Evolutionary conservation across 2,888 invertebrate genomes (phyloP).

Genomic region (Cosmopolites sordidus): DNA sequence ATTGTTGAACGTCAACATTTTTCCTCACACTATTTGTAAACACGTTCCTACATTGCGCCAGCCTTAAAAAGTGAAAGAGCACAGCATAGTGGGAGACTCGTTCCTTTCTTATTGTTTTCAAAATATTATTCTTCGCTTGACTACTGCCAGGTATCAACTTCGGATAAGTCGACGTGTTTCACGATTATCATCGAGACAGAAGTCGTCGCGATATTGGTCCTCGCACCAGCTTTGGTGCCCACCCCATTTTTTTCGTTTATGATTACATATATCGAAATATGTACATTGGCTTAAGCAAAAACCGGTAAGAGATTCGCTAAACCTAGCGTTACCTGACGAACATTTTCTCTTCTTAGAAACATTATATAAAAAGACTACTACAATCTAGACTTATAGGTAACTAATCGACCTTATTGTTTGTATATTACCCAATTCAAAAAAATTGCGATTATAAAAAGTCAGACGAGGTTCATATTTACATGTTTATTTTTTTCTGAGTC

Average conservation of each 20-base stretch:
- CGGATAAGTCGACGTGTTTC: too few relatives aligned
- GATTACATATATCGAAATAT: slow-evolving; percentile 43
- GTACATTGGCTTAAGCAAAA: slow-evolving; percentile 25
- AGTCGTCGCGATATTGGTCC: slow-evolving; percentile 41
- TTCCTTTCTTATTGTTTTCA: slow-evolving; percentile 5
- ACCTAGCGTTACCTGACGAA: slow-evolving; percentile 4
- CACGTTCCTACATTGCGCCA: slow-evolving; percentile 33
- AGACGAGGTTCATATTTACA: too few relatives aligned
- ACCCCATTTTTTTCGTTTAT: slow-evolving; percentile 41
- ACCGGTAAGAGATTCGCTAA: background rate
- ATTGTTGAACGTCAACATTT: too few relatives aligned
- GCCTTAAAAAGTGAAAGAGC: slow-evolving; percentile 40
- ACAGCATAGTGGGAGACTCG: slow-evolving; percentile 29
- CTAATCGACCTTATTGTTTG: slow-evolving; percentile 42
- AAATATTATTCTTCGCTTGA: slow-evolving; percentile 2
- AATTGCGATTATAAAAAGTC: slow-evolving; percentile 21
- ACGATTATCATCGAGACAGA: too few relatives aligned
- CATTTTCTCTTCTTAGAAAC: slow-evolving; percentile 33
- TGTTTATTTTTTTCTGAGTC: too few relatives aligned
- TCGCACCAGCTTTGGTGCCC: slow-evolving; percentile 48
- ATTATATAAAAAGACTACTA: slow-evolving; percentile 42
- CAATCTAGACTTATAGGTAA: slow-evolving; percentile 42
- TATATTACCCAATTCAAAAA: slow-evolving; percentile 38
- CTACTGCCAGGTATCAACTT: background rate
- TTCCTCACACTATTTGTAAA: too few relatives aligned